These are phyloP conservation scores for Rattus norvegicus DNA, from an alignment of 2,113 vertebrate species.

Conservation along the genomic window GRCr8 NC_086028.1:72579001-72579500, in stretches of 20 bases:
- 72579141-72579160: background rate
- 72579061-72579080: background rate
- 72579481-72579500: constrained; percentile 84
- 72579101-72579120: background rate
- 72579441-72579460: constrained; percentile 64
- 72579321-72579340: constrained; percentile 28
- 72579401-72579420: constrained; percentile 44
- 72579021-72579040: background rate
- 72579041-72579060: background rate
- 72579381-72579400: constrained; percentile 39
- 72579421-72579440: constrained; percentile 57
- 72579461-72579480: constrained; percentile 84
- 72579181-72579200: constrained; percentile 37
- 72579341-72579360: constrained; percentile 63
- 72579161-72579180: constrained; percentile 40
- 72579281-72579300: background rate
- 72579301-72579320: background rate
- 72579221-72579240: background rate
- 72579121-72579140: background rate
- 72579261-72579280: background rate
- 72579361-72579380: constrained; percentile 32
- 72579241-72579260: background rate
- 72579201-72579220: constrained; percentile 17
- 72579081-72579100: background rate
- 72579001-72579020: background rate